Evolutionary conservation across 1,140 invertebrate species (phyloP), one percentile per base, ranked within the genome.

Genomic region (Drosophila equinoxialis): DNA sequence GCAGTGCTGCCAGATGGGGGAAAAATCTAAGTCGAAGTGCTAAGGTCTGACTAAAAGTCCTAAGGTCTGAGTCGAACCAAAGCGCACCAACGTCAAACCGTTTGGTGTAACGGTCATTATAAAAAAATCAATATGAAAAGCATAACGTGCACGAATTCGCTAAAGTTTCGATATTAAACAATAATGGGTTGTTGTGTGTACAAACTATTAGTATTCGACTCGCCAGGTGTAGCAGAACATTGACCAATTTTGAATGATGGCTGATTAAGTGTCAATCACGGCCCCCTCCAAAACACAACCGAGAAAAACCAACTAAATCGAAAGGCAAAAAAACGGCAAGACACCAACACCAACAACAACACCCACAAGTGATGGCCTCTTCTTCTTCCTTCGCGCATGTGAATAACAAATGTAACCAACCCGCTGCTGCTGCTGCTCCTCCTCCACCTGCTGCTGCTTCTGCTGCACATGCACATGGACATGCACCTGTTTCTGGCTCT

Each of bases 81-180:
- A 20, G 20, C 20, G 20, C 20, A 20, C 20, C 20, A 23, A 23
- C 2, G 20, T 23, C 20, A 1, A 23, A 23, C 23, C 23, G 23
- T 26, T 26, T 4, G 23, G 14, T 33, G 14, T 58, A 13, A 14
- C 41, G 39, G 62, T 59, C 37, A 60, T 77, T 61, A n/a, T 26
- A 26, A 76, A 77, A 70, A 77, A 77, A 77, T 77, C 75, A 77
- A 77, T 77, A 77, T 65, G 74, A 71, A 61, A 74, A 55, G 60
- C 74, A 77, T 69, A 77, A 77, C 75, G 74, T 77, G 74, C 74
- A 68, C 66, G 48, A 71, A 33, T 77, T 71, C 57, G 74, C 42
- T 60, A 14, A 65, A 77, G 68, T 66, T 77, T 65, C 65, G 62
- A 68, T 57, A 77, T 17, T 42, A 30, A 77, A 71, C 33, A 55